phyloP scores from a whole-genome alignment of 2,113 vertebrate species.

The Australoheros scitulus region DNA sequence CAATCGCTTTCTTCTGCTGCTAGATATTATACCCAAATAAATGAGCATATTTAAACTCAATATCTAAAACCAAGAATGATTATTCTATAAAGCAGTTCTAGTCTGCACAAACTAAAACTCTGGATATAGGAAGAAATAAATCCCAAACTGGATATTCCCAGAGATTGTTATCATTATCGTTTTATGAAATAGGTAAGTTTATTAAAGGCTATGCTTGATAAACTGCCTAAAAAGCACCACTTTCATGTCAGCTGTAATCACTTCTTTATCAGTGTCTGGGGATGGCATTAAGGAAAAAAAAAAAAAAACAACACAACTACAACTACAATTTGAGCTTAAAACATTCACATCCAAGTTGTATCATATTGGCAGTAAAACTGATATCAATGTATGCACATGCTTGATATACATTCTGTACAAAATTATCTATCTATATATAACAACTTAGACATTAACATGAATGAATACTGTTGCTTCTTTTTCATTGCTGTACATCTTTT shows the following conservation, averaged over 20 bases:
- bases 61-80: not conserved
- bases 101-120: not conserved
- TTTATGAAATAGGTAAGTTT: not conserved
- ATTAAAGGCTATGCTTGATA: not conserved
- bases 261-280: not conserved
- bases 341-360: constrained; percentile 52
- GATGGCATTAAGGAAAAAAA: not conserved
- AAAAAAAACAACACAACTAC: too few relatives aligned
- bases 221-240: constrained; percentile 2
- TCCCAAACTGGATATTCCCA: not conserved
- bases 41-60: not conserved
- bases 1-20: not conserved
- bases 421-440: constrained; percentile 56
- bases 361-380: constrained; percentile 57
- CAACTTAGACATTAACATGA: constrained; percentile 63
- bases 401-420: constrained; percentile 79
- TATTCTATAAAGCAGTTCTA: not conserved
- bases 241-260: not conserved
- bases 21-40: not conserved
- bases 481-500: constrained; percentile 43
- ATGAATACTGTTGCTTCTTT: constrained; percentile 66
- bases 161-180: not conserved
- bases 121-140: not conserved
- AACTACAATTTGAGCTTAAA: constrained; percentile 45
- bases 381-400: constrained; percentile 76